Base-by-base conservation (phyloP, 2,888 invertebrate genomes). In the Agriotes lineatus region DNA sequence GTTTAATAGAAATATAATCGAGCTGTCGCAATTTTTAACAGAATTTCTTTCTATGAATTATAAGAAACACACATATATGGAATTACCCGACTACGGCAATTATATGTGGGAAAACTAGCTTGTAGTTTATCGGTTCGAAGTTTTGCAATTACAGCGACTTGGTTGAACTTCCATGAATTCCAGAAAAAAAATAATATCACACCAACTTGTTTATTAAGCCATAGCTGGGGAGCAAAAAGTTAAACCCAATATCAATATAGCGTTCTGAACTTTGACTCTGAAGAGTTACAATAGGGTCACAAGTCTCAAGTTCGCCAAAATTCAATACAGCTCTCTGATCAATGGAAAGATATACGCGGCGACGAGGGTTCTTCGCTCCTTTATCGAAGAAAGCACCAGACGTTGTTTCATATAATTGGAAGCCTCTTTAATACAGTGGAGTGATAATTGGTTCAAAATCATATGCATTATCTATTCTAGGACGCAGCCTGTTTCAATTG, bases 181-280 rank as follows among this genome's bases (percentile, higher is more conserved):
- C 35, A 37, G 58, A 58, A 67, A 67, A n/a, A n/a, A 67, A 67
- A 67, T 67, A 60, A 67, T 67, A 67, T 60, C 45, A 9, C 25
- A 59, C 65, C 50, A 67, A 67, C 42, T 67, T 60, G 67, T 67
- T 67, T 67, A 67, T 67, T 60, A 67, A 67, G 60, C 52, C 54
- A 44, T 45, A 20, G 54, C 22, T n/a, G 14, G 65, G 25, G 50
- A 54, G 59, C 30, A 61, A 61, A 65, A 60, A 61, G 54, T 67
- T 61, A 39, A 67, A 67, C 44, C 58, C 60, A 30, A 61, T 67
- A 61, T 61, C 67, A 67, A 67, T 67, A 67, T 42, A 67, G 60
- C 52, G 44, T 54, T 56, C 45, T 33, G 39, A 67, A 62, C 60
- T 67, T 59, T 66, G 57, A 64, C 57, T 42, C 50, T 33, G 45